Percentiles rank a stretch among this genome's conserved stretches.
phyloP scores from a whole-genome alignment of 2,797 vertebrate species.

The Linurgus olivaceus region DNA sequence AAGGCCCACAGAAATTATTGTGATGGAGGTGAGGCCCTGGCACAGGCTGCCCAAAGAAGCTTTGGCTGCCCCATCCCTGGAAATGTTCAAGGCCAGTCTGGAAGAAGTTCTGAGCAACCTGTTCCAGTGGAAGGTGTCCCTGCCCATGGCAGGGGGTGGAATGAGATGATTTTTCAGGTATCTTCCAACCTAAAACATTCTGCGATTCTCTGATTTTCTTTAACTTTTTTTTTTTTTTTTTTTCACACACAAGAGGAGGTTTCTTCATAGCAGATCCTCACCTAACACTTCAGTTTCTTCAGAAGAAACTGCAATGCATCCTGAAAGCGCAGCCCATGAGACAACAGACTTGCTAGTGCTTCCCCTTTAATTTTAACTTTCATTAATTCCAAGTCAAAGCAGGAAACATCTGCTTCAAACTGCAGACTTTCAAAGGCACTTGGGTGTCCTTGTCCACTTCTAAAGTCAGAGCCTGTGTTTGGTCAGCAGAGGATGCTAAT shows the following conservation, averaged over 20 bases:
- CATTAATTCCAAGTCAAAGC: background rate
- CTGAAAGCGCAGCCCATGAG: background rate
- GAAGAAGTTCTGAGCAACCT: background rate
- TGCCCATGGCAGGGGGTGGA: fast-evolving
- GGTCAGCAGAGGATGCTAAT: slow-evolving; percentile 44
- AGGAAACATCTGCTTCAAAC: background rate
- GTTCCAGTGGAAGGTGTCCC: background rate
- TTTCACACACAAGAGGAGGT: background rate
- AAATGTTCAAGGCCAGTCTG: fast-evolving
- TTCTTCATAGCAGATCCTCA: background rate
- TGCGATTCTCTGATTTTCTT: background rate
- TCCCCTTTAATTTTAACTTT: background rate
- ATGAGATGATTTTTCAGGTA: background rate
- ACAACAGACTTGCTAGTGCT: background rate
- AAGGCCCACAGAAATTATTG: background rate
- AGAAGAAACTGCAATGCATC: background rate
- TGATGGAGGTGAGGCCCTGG: background rate
- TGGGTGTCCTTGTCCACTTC: background rate
- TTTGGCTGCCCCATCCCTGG: background rate
- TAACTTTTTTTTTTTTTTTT: no score
- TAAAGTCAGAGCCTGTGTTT: background rate
- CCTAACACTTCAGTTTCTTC: background rate
- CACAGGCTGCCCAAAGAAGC: fast-evolving
- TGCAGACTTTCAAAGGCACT: background rate
- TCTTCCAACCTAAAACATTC: background rate